These are phyloP conservation scores for Palaemon carinicauda DNA, from an alignment of 1,140 invertebrate genomes.

Conservation along the genomic window DNA sequence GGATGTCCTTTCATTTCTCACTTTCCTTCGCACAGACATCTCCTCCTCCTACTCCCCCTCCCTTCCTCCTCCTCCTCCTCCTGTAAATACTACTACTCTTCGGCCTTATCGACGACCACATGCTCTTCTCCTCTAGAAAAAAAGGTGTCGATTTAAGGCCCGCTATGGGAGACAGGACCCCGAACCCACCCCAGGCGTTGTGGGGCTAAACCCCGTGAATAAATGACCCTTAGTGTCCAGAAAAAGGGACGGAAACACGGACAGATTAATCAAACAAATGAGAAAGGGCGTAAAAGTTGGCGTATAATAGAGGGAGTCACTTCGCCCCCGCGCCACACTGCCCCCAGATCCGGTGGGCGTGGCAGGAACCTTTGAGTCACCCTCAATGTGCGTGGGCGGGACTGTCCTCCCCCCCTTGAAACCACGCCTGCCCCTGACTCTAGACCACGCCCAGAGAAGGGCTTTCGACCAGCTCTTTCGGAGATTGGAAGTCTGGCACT, in stretches of 20 bases:
- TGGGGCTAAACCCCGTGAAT: too few species aligned
- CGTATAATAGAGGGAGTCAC: neutral
- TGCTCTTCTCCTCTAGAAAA: too few species aligned
- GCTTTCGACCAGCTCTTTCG: too few species aligned
- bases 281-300: neutral
- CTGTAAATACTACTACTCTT: neutral
- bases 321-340: neutral
- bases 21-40: neutral
- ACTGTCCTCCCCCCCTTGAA: neutral
- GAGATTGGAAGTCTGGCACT: too few species aligned
- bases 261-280: neutral
- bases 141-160: neutral
- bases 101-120: too few species aligned
- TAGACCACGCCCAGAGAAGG: too few species aligned
- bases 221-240: neutral
- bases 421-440: neutral
- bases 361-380: neutral
- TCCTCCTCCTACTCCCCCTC: neutral
- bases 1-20: constrained; percentile 15
- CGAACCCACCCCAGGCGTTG: too few species aligned
- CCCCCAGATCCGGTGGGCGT: neutral
- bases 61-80: neutral
- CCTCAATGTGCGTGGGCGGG: neutral
- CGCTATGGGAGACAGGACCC: neutral
- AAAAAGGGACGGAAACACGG: neutral